Percentiles rank a stretch among this genome's conserved stretches.
Conservation (phyloP, 2,797 vertebrate species). For the Anisognathus igniventris region DNA sequence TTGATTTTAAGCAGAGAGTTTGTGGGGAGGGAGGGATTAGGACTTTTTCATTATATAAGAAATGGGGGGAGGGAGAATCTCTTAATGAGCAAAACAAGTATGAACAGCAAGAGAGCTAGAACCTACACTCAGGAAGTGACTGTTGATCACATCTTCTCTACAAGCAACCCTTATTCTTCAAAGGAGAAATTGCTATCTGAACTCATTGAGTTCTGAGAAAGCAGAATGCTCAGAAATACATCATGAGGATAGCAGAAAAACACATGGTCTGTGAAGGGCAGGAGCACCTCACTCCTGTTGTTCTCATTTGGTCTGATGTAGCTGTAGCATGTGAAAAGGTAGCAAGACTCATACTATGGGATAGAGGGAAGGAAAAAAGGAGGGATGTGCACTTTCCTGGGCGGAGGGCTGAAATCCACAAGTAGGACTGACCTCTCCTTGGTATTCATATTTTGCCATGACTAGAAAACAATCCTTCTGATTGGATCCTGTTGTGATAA, state of each 20-base stretch:
- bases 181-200: neutral
- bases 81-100: neutral
- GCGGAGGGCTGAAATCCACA: neutral
- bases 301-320: neutral
- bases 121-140: neutral
- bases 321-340: neutral
- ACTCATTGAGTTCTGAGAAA: neutral
- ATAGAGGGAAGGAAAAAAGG: neutral
- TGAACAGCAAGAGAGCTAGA: neutral
- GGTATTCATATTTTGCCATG: neutral
- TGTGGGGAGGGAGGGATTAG: neutral
- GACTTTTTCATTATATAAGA: neutral
- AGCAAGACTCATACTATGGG: neutral
- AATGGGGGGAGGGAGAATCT: neutral
- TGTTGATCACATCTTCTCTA: neutral
- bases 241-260: neutral
- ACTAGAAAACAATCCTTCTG: neutral
- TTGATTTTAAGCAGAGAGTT: conserved; percentile 1
- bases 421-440: neutral
- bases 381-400: neutral
- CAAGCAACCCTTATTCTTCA: neutral
- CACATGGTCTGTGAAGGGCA: accelerated
- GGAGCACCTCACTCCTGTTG: neutral
- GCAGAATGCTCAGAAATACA: neutral
- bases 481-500: neutral